Evolutionary conservation across 2,797 vertebrate genomes (phyloP).

Genomic region (Argya squamiceps): DNA sequence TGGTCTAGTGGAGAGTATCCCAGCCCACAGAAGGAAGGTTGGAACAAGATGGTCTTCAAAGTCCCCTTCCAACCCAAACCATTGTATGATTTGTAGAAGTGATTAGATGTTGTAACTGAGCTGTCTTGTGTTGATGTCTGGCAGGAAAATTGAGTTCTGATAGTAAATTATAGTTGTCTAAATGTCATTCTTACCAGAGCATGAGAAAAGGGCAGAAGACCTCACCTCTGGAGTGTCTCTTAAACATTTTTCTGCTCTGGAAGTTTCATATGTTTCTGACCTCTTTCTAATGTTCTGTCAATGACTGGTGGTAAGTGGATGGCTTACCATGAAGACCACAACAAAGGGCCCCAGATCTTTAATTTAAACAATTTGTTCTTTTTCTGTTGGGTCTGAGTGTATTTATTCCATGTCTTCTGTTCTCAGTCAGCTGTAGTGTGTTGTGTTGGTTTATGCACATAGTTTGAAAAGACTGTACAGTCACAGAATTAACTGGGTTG

Average conservation of each 20-base stretch:
- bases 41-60: neutral
- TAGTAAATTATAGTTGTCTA: neutral
- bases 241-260: neutral
- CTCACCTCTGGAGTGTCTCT: neutral
- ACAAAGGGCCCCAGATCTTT: neutral
- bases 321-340: neutral
- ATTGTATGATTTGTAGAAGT: neutral
- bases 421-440: rapidly evolving
- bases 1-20: neutral
- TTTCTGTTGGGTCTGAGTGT: neutral
- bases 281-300: neutral
- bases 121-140: neutral
- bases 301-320: neutral
- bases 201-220: neutral
- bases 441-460: neutral
- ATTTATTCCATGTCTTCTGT: neutral
- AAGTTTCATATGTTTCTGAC: neutral
- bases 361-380: neutral
- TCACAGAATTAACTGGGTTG: neutral
- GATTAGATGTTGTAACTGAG: neutral
- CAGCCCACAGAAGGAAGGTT: neutral
- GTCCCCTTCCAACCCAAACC: neutral
- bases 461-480: neutral
- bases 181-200: neutral
- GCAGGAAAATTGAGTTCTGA: neutral